A percentile compares a stretch with the other conserved stretches of the same genome.
Evolutionary conservation across 2,797 vertebrate genomes (phyloP).

Genomic region (Notolepis coatsorum): DNA sequence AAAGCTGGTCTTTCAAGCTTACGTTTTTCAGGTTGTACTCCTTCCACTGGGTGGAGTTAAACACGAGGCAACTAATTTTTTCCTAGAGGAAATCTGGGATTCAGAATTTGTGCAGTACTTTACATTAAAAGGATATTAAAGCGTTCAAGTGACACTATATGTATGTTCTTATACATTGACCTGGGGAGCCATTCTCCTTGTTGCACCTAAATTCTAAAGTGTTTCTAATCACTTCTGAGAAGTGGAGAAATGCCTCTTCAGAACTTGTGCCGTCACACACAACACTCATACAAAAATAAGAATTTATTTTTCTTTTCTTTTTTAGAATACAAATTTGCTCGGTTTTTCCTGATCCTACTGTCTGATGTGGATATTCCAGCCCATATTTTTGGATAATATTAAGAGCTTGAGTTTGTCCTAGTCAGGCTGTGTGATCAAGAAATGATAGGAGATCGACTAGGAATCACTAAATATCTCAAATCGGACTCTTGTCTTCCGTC

Average conservation of each 20-base stretch:
- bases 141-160: slow-evolving; percentile 62
- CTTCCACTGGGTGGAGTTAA: slow-evolving; percentile 47
- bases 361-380: slow-evolving; percentile 61
- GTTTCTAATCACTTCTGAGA: slow-evolving; percentile 85
- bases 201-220: slow-evolving; percentile 69
- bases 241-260: slow-evolving; percentile 77
- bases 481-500: slow-evolving; percentile 84
- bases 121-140: slow-evolving; percentile 71
- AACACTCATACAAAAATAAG: too few relatives aligned
- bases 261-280: slow-evolving; percentile 54
- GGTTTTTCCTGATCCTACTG: slow-evolving; percentile 65
- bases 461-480: slow-evolving; percentile 70
- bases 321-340: slow-evolving; percentile 54
- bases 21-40: slow-evolving; percentile 55
- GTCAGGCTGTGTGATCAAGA: slow-evolving; percentile 35
- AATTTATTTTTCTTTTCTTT: too few relatives aligned
- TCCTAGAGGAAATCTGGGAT: slow-evolving; percentile 66
- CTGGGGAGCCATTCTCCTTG: slow-evolving; percentile 24
- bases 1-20: slow-evolving; percentile 40
- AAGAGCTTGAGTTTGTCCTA: slow-evolving; percentile 53
- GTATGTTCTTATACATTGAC: slow-evolving; percentile 78
- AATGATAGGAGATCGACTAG: slow-evolving; percentile 58
- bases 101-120: slow-evolving; percentile 69
- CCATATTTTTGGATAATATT: slow-evolving; percentile 72
- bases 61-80: slow-evolving; percentile 55